Evolutionary conservation across 2,888 invertebrate species (phyloP).

Genomic region (Acleris holmiana): DNA sequence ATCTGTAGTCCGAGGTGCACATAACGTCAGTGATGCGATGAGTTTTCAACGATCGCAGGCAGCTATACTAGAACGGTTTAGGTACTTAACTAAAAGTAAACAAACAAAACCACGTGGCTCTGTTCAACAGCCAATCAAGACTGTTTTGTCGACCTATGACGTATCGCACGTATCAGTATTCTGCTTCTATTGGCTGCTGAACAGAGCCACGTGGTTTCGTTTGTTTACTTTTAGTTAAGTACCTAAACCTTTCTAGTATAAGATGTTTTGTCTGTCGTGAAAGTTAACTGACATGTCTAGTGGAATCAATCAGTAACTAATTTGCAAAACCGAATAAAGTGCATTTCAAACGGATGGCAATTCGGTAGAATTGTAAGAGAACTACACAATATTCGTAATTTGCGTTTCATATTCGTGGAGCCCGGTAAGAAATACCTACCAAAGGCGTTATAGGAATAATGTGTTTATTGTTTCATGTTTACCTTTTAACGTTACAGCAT

Average conservation of each 20-base stretch:
- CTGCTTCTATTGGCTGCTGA: too few relatives aligned
- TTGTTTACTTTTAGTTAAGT: too few relatives aligned
- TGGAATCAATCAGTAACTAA: constrained; percentile 34
- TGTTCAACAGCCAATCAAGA: too few relatives aligned
- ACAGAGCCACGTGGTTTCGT: too few relatives aligned
- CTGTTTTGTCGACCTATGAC: too few relatives aligned
- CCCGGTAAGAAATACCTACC: constrained; percentile 17
- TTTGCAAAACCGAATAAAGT: constrained; percentile 39
- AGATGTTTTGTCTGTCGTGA: constrained; percentile 25
- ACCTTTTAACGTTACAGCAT: constrained; percentile 38
- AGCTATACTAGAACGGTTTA: too few relatives aligned
- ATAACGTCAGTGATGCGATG: constrained; percentile 20
- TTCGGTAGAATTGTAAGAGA: constrained; percentile 37
- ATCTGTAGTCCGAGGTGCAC: constrained; percentile 25
- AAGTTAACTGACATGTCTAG: constrained; percentile 32
- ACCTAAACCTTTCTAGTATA: too few relatives aligned
- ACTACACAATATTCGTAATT: constrained; percentile 24
- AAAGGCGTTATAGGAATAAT: constrained; percentile 26
- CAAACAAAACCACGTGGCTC: too few relatives aligned
- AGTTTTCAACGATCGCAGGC: constrained; percentile 19
- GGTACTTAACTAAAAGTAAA: too few relatives aligned
- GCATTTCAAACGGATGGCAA: constrained; percentile 39
- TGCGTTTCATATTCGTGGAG: constrained; percentile 6
- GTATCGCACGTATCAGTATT: too few relatives aligned
- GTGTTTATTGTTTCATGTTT: constrained; percentile 37